Evolutionary conservation across 2,797 vertebrate genomes (phyloP), one percentile per base, ranked within the genome.

Genomic region (Spea hammondii): DNA sequence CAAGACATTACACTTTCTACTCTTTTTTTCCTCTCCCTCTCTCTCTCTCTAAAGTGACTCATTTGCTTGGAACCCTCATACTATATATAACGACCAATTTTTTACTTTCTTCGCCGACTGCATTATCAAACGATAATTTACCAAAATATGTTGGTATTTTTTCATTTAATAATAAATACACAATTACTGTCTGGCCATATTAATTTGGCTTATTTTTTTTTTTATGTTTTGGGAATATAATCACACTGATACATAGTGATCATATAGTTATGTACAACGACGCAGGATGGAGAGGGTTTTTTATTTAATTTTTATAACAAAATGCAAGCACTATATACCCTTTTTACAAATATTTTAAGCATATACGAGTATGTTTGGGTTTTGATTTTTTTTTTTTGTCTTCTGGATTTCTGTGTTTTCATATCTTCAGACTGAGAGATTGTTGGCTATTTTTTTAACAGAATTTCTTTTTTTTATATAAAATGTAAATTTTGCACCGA

Each of bases 131-230:
- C 9, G 55, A 48, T 60, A 47, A 72, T 76, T 72, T 79, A 70
- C 55, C 72, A 70, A 74, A 53, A 57, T 44, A 50, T 72, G 51
- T 74, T 68, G 72, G 47, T 60, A 60, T 49, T 71, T 44, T 80
- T 57, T 71, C 67, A 76, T 77, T 80, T 76, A 76, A 81, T 76
- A 80, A 68, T 69, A 50, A 62, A 59, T 71, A 44, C 49, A 71
- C 45, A 65, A 80, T 65, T 49, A 71, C 44, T 45, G 8, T 11
- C 17, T 14, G 57, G 17, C 13, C 60, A 78, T 32, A n/a, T 68
- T 69, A 47, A 32, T 68, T 50, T 70, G 57, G n/a, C 45, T 59
- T 47, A 48, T 8, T 11, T n/a, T 74, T 65, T 46, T n/a, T 3
- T 3, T 59, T 11, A 7, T 12, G 55, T 9, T 13, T 59, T 59